phyloP scores from a whole-genome alignment of 2,797 vertebrate genomes.

The Orestias chungarensis region DNA sequence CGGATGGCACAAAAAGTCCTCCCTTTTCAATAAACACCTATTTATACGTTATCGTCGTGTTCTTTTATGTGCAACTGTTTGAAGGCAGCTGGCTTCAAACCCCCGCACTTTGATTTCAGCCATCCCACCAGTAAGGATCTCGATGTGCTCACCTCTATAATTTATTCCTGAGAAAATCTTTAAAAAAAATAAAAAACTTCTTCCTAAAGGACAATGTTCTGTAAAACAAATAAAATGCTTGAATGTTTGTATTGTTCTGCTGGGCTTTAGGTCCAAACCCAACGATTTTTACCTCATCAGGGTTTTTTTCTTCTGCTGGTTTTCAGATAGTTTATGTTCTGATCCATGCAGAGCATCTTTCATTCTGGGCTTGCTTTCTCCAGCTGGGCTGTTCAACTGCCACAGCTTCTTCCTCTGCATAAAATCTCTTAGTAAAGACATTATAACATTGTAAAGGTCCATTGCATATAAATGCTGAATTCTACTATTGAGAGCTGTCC shows the following conservation, averaged over 20 bases:
- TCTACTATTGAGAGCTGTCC: too few relatives aligned
- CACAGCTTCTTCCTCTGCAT: background rate
- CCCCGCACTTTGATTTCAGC: background rate
- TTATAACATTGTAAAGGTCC: background rate
- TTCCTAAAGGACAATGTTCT: background rate
- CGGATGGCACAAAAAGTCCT: constrained; percentile 2
- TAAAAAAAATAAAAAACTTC: too few relatives aligned
- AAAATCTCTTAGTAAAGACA: background rate
- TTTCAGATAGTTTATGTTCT: background rate
- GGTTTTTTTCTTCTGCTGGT: background rate
- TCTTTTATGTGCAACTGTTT: background rate
- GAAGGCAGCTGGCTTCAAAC: background rate
- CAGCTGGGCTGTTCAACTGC: background rate
- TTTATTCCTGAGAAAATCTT: background rate
- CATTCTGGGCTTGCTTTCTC: background rate
- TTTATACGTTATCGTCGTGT: background rate
- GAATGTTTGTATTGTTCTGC: constrained; percentile 36
- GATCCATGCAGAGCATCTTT: background rate
- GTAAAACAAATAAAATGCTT: too few relatives aligned
- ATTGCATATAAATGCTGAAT: too few relatives aligned
- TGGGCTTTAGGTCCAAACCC: constrained; percentile 46
- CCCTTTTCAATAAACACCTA: background rate
- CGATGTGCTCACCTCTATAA: background rate
- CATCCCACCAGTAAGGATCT: background rate
- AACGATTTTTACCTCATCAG: background rate